Evolutionary conservation across 2,113 vertebrate genomes (phyloP), one percentile per base, ranked within the genome.

Genomic region (Clarias macrocephalus): DNA sequence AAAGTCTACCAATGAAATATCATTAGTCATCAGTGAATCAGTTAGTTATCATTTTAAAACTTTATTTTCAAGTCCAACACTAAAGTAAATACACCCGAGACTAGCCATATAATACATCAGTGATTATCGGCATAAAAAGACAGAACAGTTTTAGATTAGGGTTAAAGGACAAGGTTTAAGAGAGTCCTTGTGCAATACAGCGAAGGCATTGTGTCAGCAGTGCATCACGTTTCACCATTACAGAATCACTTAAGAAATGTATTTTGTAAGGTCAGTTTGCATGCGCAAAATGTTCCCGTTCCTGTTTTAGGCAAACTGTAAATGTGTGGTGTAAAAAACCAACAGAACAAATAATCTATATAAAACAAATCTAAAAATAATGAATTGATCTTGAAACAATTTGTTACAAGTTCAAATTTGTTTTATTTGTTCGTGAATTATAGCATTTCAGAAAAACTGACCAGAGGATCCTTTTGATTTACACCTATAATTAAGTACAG

Each of bases 201-300:
- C 18, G 54, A 19, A n/a, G 62, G 42, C 80, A 80, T 54, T 65
- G 10, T 33, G 30, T 63, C n/a, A n/a, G 33, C 25, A 30, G 25
- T 84, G 23, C 85, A 68, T 52, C 57, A 65, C 60, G 33, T 89
- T 87, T 65, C 88, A 83, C 83, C 81, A 86, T 70, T 63, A 30
- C 33, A 33, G 52, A 48, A 48, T 48, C 48, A 48, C 48, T 8
- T 7, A 5, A 59, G 57, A 59, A 59, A 63, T 63, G 8, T 4
- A 62, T 63, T 28, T 63, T 30, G 57, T 52, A 82, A 30, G 63
- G 23, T 6, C 33, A 15, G 48, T 48, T 48, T 48, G 48, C 8
- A 48, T 48, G 66, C 15, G 28, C 13, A 33, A 33, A 68, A 68
- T 7, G 66, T 28, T 2, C 15, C 13, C 18, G n/a, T 15, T 68